Conservation (phyloP, 2,888 invertebrate genomes). For the Scrobipalpa atriplicella region DNA sequence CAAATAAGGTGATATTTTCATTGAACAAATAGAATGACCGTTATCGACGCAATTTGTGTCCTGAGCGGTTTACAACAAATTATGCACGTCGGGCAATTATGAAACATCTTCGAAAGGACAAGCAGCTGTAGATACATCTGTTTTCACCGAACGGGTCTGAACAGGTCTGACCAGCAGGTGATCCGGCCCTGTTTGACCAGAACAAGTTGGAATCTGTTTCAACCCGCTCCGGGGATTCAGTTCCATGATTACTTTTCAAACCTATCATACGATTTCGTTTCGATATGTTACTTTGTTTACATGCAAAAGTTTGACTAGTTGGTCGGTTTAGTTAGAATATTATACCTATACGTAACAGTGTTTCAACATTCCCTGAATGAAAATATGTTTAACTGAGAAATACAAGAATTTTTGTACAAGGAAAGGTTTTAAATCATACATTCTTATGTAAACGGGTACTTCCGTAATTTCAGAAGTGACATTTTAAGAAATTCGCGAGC, state of each 20-base stretch:
- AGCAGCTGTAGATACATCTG: slow-evolving; percentile 38
- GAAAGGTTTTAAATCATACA: neutral
- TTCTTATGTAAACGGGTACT: neutral
- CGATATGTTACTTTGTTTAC: slow-evolving; percentile 12
- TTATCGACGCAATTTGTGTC: slow-evolving; percentile 21
- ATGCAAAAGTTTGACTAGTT: slow-evolving; percentile 10
- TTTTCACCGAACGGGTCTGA: slow-evolving; percentile 29
- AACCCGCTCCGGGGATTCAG: slow-evolving; percentile 22
- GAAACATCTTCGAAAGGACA: slow-evolving; percentile 22
- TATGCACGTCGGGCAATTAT: slow-evolving; percentile 17
- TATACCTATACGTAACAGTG: neutral
- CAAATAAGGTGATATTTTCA: slow-evolving; percentile 1
- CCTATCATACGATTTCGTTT: slow-evolving; percentile 21
- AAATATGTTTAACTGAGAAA: neutral
- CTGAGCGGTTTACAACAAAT: slow-evolving; percentile 15
- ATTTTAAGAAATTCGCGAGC: slow-evolving; percentile 7
- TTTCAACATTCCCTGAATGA: neutral
- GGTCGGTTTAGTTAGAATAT: neutral
- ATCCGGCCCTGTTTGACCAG: slow-evolving; percentile 21
- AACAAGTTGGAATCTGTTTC: slow-evolving; percentile 23
- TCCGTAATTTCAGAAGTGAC: slow-evolving; percentile 8
- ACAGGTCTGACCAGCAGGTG: slow-evolving; percentile 28
- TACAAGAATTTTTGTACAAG: neutral
- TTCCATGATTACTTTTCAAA: slow-evolving; percentile 21
- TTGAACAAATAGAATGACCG: slow-evolving; percentile 16